These are phyloP conservation scores for Phlogophora meticulosa DNA, from an alignment of 2,888 invertebrate genomes.

Conservation along the genomic window DNA sequence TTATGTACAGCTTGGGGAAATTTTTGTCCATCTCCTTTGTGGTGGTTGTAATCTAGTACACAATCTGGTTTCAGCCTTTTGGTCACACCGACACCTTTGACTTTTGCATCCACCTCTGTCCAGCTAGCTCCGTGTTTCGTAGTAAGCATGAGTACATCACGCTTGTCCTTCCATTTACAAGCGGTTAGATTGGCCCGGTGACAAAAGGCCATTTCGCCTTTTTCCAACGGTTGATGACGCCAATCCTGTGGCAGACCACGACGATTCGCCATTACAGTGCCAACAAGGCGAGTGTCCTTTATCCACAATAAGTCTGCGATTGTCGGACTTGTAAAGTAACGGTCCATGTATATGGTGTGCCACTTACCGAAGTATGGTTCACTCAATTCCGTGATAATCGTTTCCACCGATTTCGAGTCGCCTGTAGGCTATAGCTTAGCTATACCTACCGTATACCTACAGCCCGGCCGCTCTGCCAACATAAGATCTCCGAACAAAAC, in stretches of 20 bases:
- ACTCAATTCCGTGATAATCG: constrained; percentile 12
- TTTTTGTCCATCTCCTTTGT: no score
- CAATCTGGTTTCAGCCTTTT: constrained; percentile 10
- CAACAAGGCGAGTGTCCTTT: constrained; percentile 41
- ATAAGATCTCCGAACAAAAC: no score
- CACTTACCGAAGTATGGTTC: constrained; percentile 27
- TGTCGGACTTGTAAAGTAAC: not conserved
- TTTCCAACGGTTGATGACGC: constrained; percentile 37
- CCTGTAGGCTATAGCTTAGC: no score
- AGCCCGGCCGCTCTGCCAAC: no score
- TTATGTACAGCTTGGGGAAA: no score
- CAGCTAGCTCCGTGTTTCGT: constrained; percentile 46
- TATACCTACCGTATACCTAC: no score
- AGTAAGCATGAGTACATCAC: constrained; percentile 36
- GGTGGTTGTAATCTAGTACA: constrained; percentile 6
- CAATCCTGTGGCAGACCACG: constrained; percentile 51
- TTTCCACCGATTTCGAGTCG: constrained; percentile 4
- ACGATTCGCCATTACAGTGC: constrained; percentile 50
- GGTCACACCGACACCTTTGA: constrained; percentile 7
- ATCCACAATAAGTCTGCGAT: constrained; percentile 7
- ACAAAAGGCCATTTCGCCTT: constrained; percentile 11
- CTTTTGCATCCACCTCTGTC: constrained; percentile 35
- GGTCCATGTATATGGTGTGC: constrained; percentile 18
- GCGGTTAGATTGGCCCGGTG: constrained; percentile 27
- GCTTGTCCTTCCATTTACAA: constrained; percentile 48